These are phyloP conservation scores for Agonopterix alstromeriana DNA, from an alignment of 2,888 invertebrate species.

Conservation along the genomic window DNA sequence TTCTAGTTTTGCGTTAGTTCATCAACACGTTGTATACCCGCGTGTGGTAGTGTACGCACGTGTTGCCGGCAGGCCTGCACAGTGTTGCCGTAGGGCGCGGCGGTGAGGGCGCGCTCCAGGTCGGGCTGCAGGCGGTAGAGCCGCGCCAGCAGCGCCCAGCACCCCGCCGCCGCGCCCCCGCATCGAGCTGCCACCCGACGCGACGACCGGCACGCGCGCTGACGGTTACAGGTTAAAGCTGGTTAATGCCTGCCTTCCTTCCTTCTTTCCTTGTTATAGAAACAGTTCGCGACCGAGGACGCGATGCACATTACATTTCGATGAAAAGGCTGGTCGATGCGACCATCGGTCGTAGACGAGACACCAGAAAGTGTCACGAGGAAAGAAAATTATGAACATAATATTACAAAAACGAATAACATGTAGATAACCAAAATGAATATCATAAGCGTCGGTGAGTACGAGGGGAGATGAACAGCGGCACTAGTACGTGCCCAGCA, in stretches of 20 bases:
- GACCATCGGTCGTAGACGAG: too few species aligned
- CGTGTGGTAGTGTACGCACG: conserved; percentile 15
- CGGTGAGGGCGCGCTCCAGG: conserved; percentile 31
- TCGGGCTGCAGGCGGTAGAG: conserved; percentile 53
- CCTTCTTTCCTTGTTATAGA: too few species aligned
- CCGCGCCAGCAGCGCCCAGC: conserved; percentile 56
- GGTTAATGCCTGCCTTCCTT: neutral
- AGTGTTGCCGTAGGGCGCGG: conserved; percentile 17
- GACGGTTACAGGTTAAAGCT: conserved; percentile 10
- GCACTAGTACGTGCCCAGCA: conserved; percentile 92
- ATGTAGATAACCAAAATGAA: too few species aligned
- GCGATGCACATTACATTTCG: neutral
- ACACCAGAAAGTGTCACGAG: too few species aligned
- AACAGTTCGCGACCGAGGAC: too few species aligned
- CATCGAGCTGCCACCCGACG: conserved; percentile 34
- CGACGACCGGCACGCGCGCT: conserved; percentile 37
- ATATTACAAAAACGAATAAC: too few species aligned
- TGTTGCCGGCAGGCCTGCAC: conserved; percentile 30
- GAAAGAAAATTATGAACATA: too few species aligned
- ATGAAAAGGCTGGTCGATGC: too few species aligned
- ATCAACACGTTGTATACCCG: too few species aligned
- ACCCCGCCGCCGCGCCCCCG: conserved; percentile 36
- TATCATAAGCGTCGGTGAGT: too few species aligned
- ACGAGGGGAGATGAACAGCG: too few species aligned
- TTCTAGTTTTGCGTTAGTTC: too few species aligned